phyloP scores from a whole-genome alignment of 2,888 invertebrate genomes.

The Stenchaetothrips biformis region DNA sequence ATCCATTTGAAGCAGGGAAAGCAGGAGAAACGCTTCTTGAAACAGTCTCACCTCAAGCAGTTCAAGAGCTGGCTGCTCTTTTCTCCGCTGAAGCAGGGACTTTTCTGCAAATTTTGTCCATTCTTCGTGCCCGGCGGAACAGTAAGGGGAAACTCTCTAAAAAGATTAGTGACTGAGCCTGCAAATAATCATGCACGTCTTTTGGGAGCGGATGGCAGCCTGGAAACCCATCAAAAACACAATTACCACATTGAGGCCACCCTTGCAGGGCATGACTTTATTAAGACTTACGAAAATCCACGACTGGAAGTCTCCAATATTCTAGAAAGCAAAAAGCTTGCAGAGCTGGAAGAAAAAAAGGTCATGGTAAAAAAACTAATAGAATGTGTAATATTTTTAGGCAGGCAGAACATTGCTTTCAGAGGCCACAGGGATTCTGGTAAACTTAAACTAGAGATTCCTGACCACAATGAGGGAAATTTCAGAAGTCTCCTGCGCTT shows the following conservation, averaged over 20 bases:
- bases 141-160: too few relatives aligned
- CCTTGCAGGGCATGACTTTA: background rate
- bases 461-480: too few relatives aligned
- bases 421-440: too few relatives aligned
- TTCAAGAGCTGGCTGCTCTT: background rate
- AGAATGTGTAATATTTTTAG: too few relatives aligned
- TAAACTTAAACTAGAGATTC: too few relatives aligned
- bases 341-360: too few relatives aligned
- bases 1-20: background rate
- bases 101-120: background rate
- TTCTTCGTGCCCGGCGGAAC: background rate
- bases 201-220: background rate
- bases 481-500: background rate
- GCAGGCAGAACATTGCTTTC: too few relatives aligned
- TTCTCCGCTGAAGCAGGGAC: background rate
- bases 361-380: too few relatives aligned
- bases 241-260: background rate
- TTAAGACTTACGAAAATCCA: too few relatives aligned
- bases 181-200: background rate
- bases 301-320: too few relatives aligned
- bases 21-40: background rate
- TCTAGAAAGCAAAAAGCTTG: background rate
- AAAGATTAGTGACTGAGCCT: too few relatives aligned
- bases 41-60: background rate
- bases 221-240: background rate